Conservation (phyloP, 2,113 vertebrate genomes). For the Crotalus tigris region DNA sequence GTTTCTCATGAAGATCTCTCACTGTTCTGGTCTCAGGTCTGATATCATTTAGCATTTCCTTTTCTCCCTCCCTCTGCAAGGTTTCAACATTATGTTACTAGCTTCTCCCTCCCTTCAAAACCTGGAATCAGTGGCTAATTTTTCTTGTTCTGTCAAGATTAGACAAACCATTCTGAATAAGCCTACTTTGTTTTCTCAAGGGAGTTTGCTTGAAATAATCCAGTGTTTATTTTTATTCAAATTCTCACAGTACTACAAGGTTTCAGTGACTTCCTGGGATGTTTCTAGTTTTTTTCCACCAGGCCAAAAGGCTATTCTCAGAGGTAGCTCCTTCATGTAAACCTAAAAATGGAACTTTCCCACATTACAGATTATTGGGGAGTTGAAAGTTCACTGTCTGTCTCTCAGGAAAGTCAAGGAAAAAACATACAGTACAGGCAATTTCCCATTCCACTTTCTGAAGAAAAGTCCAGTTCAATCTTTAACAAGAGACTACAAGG, state of each 20-base stretch:
- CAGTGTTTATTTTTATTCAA: constrained; percentile 86
- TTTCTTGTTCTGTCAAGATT: constrained; percentile 77
- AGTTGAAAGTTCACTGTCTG: constrained; percentile 79
- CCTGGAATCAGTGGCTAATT: constrained; percentile 71
- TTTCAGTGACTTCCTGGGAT: constrained; percentile 82
- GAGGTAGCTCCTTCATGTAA: constrained; percentile 86
- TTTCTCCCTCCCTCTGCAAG: constrained; percentile 49
- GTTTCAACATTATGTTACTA: constrained; percentile 28
- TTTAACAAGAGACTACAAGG: constrained; percentile 30
- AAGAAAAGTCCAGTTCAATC: constrained; percentile 33
- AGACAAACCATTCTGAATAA: constrained; percentile 69
- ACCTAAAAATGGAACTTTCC: constrained; percentile 85
- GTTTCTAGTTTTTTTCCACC: constrained; percentile 78
- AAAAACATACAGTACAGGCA: constrained; percentile 66
- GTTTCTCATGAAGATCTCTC: constrained; percentile 38
- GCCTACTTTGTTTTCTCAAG: constrained; percentile 73
- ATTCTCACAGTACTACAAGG: constrained; percentile 80
- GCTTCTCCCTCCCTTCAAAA: constrained; percentile 7
- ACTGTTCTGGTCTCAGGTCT: constrained; percentile 39
- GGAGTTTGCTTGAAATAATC: constrained; percentile 79
- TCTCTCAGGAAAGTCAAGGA: constrained; percentile 57
- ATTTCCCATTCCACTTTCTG: constrained; percentile 58
- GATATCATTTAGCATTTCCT: constrained; percentile 58
- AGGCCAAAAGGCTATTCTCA: constrained; percentile 80
- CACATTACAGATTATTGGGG: constrained; percentile 79